phyloP scores from a whole-genome alignment of 1,140 invertebrate species.

The Drosophila grimshawi region DNA sequence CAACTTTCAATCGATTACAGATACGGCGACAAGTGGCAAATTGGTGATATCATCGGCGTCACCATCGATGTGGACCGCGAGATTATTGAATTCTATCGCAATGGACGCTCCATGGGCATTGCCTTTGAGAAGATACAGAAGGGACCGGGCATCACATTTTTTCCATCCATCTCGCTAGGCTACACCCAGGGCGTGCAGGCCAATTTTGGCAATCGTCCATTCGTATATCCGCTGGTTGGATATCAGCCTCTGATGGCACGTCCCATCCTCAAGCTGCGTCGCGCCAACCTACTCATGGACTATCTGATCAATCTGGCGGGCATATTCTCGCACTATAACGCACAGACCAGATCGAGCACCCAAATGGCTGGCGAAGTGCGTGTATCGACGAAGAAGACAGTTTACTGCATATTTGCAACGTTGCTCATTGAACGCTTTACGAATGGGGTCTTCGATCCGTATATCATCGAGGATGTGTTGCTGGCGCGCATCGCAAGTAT shows the following conservation, averaged over 20 bases:
- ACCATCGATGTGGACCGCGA: conserved; percentile 91
- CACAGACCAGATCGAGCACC: conserved; percentile 11
- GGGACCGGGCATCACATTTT: conserved; percentile 91
- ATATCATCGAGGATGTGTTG: conserved; percentile 86
- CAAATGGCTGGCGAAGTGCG: conserved; percentile 36
- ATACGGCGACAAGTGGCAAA: conserved; percentile 92
- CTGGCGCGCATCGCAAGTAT: conserved; percentile 84
- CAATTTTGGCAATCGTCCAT: conserved; percentile 91
- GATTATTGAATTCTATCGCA: conserved; percentile 88
- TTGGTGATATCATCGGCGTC: conserved; percentile 93
- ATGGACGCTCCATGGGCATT: conserved; percentile 90
- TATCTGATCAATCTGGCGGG: conserved; percentile 87
- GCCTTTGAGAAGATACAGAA: conserved; percentile 90
- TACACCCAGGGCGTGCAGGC: conserved; percentile 90
- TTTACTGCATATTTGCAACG: conserved; percentile 85
- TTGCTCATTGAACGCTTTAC: conserved; percentile 86
- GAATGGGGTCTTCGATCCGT: conserved; percentile 86
- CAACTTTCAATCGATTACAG: conserved; percentile 29
- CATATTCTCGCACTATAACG: conserved; percentile 78
- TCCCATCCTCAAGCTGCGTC: conserved; percentile 85
- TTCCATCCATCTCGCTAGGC: conserved; percentile 91
- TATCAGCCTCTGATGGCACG: conserved; percentile 89
- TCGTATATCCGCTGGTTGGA: conserved; percentile 89
- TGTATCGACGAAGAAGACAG: conserved; percentile 82
- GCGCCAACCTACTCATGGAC: conserved; percentile 86